Evolutionary conservation across 2,888 invertebrate species (phyloP).

Genomic region (Eustalomyia histrio): DNA sequence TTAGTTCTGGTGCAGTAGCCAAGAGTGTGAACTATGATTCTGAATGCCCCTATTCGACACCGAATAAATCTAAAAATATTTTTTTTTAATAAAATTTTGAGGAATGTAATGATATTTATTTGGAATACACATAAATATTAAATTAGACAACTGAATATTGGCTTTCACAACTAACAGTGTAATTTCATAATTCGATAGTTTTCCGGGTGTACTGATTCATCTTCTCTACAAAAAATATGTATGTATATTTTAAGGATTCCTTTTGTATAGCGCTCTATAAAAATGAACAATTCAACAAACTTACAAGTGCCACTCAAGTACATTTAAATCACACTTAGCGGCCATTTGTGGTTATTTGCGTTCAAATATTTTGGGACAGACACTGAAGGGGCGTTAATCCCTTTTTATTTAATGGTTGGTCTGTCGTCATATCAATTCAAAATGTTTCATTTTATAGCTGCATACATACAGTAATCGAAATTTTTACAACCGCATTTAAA

Average conservation of each 20-base stretch:
- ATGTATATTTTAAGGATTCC: constrained; percentile 30
- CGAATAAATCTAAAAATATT: too few relatives aligned
- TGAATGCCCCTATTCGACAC: too few relatives aligned
- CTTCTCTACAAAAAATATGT: constrained; percentile 1
- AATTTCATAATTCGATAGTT: too few relatives aligned
- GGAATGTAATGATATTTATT: too few relatives aligned
- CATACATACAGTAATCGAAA: neutral
- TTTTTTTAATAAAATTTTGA: too few relatives aligned
- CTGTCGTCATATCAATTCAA: constrained; percentile 35
- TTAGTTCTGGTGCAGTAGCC: too few relatives aligned
- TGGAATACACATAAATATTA: too few relatives aligned
- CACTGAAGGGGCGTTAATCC: constrained; percentile 54
- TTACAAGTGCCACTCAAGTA: constrained; percentile 75
- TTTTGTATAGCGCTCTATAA: constrained; percentile 73
- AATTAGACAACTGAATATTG: too few relatives aligned
- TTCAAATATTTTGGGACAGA: constrained; percentile 67
- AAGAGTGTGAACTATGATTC: too few relatives aligned
- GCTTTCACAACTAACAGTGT: too few relatives aligned
- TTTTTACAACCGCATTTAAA: too few relatives aligned
- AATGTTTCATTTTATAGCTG: constrained; percentile 16
- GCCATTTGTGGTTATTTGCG: constrained; percentile 76
- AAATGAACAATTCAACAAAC: constrained; percentile 74
- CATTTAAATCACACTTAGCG: constrained; percentile 77
- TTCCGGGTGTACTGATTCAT: neutral
- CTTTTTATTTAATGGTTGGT: constrained; percentile 44